Evolutionary conservation across 2,797 vertebrate species (phyloP), one percentile per base, ranked within the genome.

Genomic region (Morelia viridis): DNA sequence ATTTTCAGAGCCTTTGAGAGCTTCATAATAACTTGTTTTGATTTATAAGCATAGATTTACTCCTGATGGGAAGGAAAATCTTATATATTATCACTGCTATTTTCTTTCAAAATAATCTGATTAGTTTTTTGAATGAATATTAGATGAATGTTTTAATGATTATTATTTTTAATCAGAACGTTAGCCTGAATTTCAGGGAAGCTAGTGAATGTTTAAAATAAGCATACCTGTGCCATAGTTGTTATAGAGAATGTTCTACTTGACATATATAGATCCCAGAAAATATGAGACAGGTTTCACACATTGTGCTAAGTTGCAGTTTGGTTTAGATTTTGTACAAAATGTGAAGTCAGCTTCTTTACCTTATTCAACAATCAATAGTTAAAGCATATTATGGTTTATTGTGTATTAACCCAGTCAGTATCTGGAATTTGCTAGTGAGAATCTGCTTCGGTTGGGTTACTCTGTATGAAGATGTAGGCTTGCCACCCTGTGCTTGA

Each of bases 81-180:
- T 90, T 83, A 57, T 85, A 92, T 92, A 95, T 94, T 94, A 85
- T 89, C 92, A 93, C 71, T 93, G 10, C 93, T 86, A 71, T 2
- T 94, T 96, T 80, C 71, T 91, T 96, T 90, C 95, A 94, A 92
- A 94, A 93, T 96, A 94, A 95, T 93, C 94, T 53, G 71, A 80
- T n/a, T 56, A 50, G 24, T 85, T 85, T 53, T 53, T 84, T 53
- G 22, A 84, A 28, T 58, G 15, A n/a, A 76, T 76, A 76, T 76
- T 80, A 76, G 35, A 41, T 41, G 35, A 35, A 80, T 80, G 35
- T 3, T 41, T 80, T 80, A 80, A 80, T 46, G 8, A 22, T 76
- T 76, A 46, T 80, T 80, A 46, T 80, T 80, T 80, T 80, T 41
- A 76, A 41, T 76, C 71, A 76, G 35, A 71, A 71, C 41, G 8